These are phyloP conservation scores for Myotis myotis DNA, from an alignment of 2,797 vertebrate genomes.

Conservation along the genomic window DNA sequence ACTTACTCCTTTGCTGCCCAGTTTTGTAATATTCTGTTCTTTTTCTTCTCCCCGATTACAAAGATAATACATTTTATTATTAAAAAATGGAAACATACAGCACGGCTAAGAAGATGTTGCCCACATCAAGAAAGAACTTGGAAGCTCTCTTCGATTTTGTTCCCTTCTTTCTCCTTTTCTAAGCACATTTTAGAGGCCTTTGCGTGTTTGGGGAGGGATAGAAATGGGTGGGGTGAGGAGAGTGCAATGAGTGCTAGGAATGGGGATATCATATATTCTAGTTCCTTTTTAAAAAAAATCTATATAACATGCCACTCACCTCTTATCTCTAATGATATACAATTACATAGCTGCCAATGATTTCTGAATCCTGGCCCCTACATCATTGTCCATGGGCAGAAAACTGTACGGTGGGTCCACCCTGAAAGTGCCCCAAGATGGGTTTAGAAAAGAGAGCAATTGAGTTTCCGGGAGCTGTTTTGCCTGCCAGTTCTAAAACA, in stretches of 20 bases:
- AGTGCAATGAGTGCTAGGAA: neutral
- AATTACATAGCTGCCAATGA: neutral
- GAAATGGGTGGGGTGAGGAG: neutral
- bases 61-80: neutral
- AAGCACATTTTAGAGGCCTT: neutral
- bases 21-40: neutral
- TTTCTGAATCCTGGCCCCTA: neutral
- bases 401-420: neutral
- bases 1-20: neutral
- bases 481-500: neutral
- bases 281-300: neutral
- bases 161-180: neutral
- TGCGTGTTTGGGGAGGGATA: neutral
- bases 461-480: conserved; percentile 4
- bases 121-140: neutral
- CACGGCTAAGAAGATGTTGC: neutral
- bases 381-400: neutral
- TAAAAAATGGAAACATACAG: neutral
- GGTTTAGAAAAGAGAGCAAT: neutral
- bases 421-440: neutral
- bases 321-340: neutral
- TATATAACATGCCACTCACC: neutral
- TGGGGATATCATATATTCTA: neutral
- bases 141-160: neutral
- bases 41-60: neutral